Percentiles rank a stretch among this genome's conserved stretches.
Evolutionary conservation across 1,140 invertebrate species (phyloP).

Genomic region (Bombus affinis): DNA sequence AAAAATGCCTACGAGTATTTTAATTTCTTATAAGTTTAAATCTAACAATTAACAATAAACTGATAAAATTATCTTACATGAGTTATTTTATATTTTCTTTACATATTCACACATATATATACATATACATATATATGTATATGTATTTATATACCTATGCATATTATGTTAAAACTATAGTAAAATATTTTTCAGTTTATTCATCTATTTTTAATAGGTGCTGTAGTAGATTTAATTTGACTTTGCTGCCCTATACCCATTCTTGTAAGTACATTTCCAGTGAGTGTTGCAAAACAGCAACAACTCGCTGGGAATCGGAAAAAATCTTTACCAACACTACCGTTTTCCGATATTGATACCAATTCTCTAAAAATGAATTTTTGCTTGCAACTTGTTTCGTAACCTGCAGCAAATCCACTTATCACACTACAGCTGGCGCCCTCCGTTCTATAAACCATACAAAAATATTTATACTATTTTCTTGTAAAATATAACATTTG

Average conservation of each 20-base stretch:
- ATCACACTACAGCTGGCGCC: constrained; percentile 80
- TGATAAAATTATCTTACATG: neutral
- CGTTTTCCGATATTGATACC: constrained; percentile 81
- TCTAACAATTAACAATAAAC: neutral
- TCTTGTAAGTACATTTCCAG: neutral
- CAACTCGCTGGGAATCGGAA: constrained; percentile 87
- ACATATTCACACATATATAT: neutral
- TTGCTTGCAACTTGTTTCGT: constrained; percentile 84
- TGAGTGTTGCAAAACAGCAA: constrained; percentile 84
- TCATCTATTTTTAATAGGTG: constrained; percentile 13
- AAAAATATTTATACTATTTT: neutral
- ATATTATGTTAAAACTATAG: neutral
- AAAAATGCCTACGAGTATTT: constrained; percentile 28
- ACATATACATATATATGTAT: neutral
- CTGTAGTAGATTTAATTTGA: neutral
- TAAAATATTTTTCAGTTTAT: neutral
- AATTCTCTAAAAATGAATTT: constrained; percentile 85
- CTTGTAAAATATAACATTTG: neutral
- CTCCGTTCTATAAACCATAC: constrained; percentile 77
- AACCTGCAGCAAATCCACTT: constrained; percentile 80
- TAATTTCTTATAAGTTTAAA: neutral
- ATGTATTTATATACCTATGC: neutral
- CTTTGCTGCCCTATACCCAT: neutral
- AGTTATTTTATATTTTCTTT: neutral
- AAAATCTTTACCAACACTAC: constrained; percentile 79